Conservation (phyloP, 2,797 vertebrate species). For the Coregonus suidteri region DNA sequence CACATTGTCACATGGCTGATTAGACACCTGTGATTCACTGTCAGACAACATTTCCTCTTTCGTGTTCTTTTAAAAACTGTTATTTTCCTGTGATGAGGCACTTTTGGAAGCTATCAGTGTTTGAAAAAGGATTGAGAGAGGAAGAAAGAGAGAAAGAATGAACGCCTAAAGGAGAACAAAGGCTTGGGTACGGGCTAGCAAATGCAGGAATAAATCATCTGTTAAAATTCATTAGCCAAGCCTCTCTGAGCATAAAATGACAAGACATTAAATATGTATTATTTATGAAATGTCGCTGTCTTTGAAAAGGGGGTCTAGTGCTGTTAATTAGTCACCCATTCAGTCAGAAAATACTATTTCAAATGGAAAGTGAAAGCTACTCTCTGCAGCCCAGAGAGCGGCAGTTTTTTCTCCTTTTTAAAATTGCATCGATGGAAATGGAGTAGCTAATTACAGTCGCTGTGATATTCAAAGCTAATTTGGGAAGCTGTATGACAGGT, state of each 20-base stretch:
- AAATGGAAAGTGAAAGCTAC: conserved; percentile 78
- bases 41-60: conserved; percentile 5
- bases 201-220: conserved; percentile 88
- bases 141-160: conserved; percentile 49
- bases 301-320: conserved; percentile 78
- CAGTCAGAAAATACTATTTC: conserved; percentile 82
- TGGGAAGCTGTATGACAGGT: conserved; percentile 70
- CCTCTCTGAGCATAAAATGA: conserved; percentile 85
- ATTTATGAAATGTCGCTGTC: conserved; percentile 83
- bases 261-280: conserved; percentile 87
- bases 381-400: conserved; percentile 71
- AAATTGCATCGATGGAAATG: conserved; percentile 76
- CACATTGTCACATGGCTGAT: conserved; percentile 47
- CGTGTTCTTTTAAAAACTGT: not conserved
- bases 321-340: conserved; percentile 87
- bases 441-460: conserved; percentile 77
- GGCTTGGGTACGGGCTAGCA: conserved; percentile 67
- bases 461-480: conserved; percentile 79
- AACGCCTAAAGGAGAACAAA: conserved; percentile 46
- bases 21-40: conserved; percentile 22
- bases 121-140: conserved; percentile 10
- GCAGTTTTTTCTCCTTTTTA: conserved; percentile 71
- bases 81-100: not conserved
- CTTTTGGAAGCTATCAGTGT: not conserved
- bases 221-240: conserved; percentile 88